Evolutionary conservation across 2,113 vertebrate genomes (phyloP), one percentile per base, ranked within the genome.

Genomic region (Steatornis caripensis): DNA sequence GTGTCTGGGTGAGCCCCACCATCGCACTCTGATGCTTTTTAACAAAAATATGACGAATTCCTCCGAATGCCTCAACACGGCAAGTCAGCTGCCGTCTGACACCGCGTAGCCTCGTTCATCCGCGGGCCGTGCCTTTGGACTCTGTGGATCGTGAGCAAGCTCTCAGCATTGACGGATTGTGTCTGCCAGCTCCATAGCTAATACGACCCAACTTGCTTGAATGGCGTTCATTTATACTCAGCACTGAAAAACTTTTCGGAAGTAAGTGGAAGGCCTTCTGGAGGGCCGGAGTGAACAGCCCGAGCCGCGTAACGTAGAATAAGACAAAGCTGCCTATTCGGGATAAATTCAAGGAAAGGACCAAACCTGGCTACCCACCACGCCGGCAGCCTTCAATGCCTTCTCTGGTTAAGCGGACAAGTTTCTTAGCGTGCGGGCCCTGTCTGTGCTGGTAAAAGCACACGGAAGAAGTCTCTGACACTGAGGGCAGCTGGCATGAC

Each of bases 91-190:
- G 37, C 54, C 18, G 16, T 11, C 57, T 15, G 4, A 4, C 37
- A 4, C 37, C 2, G 30, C 54, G 1, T 7, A n/a, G 69, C n/a
- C n/a, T 32, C 12, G 1, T 27, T 11, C 37, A 1, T 14, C 70
- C 21, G 21, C 76, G 34, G 62, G 10, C 29, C 4, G 14, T 27
- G n/a, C n/a, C n/a, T 7, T 4, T 27, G 46, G 41, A 20, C 72
- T 12, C 36, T 16, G 34, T 4, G 45, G 34, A 8, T 20, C 21
- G 12, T 16, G 5, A 30, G 14, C 32, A 43, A 9, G 5, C 19
- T 14, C 26, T 24, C 10, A 2, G 76, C 26, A 3, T 1, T 15
- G 45, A 16, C 16, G 58, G 64, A 2, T 46, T 21, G 2, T 11
- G 43, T 15, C 86, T 37, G 41, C 46, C n/a, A 37, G 46, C 46